Percentiles rank a stretch among this genome's conserved stretches.
Conservation (phyloP, 2,797 vertebrate species). For the Cirrhinus molitorella region DNA sequence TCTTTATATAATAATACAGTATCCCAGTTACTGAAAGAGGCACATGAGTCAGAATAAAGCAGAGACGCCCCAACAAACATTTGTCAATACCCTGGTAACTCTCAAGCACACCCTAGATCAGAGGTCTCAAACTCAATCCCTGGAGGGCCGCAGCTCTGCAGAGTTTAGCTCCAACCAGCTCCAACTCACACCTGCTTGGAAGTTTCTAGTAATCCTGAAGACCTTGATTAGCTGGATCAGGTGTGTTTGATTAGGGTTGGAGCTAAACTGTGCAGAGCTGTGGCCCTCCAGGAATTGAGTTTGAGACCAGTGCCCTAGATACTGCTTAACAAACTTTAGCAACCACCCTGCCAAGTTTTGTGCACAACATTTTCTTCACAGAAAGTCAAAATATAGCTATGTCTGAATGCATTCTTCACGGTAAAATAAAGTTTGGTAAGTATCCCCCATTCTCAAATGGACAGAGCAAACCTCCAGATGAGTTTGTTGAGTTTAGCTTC, state of each 20-base stretch:
- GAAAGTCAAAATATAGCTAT: background rate
- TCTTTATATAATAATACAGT: background rate
- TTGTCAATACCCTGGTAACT: too few species aligned
- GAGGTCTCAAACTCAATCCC: too few species aligned
- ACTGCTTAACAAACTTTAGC: background rate
- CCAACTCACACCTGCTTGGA: too few species aligned
- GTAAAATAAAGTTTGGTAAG: slow-evolving; percentile 18
- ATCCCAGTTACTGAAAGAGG: background rate
- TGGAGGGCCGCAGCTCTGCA: too few species aligned
- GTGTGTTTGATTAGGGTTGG: too few species aligned
- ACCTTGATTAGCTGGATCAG: too few species aligned
- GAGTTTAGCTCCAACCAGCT: too few species aligned
- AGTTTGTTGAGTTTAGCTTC: background rate
- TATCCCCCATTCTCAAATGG: background rate
- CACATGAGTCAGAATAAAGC: too few species aligned
- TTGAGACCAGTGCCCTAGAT: background rate
- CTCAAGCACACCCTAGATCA: background rate
- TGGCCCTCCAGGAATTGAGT: too few species aligned
- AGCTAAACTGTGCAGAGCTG: too few species aligned
- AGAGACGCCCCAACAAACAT: too few species aligned
- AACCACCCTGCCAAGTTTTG: background rate
- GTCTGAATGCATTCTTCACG: background rate
- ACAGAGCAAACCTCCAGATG: background rate
- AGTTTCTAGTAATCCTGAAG: too few species aligned
- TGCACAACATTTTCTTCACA: background rate